Conservation (phyloP, 2,113 vertebrate genomes). For the Callospermophilus lateralis region DNA sequence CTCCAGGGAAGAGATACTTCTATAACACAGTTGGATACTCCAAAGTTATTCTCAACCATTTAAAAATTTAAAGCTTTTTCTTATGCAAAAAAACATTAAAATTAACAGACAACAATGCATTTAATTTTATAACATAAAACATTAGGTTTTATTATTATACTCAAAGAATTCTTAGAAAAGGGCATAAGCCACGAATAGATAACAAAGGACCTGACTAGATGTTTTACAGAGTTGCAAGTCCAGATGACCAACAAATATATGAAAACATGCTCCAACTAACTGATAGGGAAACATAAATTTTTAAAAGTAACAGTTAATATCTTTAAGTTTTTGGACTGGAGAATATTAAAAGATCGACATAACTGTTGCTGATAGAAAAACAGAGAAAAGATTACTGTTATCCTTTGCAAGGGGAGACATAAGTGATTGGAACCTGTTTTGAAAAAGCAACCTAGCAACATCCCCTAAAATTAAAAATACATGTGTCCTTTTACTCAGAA, state of each 20-base stretch:
- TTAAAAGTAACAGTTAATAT: conserved; percentile 34
- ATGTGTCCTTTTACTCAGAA: background rate
- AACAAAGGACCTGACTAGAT: background rate
- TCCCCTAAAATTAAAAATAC: conserved; percentile 39
- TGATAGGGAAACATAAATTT: background rate
- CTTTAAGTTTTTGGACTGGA: background rate
- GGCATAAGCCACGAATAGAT: background rate
- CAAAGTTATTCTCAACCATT: background rate
- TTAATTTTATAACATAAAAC: background rate
- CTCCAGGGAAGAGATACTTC: background rate
- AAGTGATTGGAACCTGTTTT: background rate
- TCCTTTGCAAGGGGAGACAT: background rate
- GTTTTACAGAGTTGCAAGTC: background rate
- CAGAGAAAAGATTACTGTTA: background rate
- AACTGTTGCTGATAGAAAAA: background rate
- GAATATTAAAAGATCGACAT: background rate
- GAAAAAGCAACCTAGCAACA: background rate
- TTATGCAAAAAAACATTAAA: background rate
- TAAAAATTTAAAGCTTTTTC: conserved; percentile 16
- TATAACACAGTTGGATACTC: background rate
- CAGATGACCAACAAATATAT: background rate
- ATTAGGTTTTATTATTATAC: background rate
- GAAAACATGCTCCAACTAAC: background rate
- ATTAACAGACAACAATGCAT: background rate
- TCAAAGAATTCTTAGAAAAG: background rate